Percentiles rank a stretch among this genome's conserved stretches.
Conservation (phyloP, 2,113 vertebrate genomes). For the Lethenteron reissneri region DNA sequence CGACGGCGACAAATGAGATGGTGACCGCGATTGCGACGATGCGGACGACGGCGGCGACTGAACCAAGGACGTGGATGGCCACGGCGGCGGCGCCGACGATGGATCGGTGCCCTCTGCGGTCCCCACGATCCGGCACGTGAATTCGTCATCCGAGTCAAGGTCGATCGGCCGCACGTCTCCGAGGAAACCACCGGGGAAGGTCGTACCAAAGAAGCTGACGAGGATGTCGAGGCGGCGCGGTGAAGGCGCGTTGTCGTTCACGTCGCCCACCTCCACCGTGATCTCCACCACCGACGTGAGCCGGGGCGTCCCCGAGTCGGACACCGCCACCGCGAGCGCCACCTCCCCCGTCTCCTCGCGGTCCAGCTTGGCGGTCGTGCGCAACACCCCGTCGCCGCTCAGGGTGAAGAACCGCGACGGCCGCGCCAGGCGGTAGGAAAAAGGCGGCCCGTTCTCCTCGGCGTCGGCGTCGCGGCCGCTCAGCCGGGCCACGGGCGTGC, state of each 20-base stretch:
- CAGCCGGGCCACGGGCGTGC: slow-evolving; percentile 45
- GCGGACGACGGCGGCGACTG: too few relatives aligned
- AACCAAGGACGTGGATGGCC: too few relatives aligned
- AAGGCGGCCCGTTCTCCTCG: slow-evolving; percentile 77
- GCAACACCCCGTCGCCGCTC: slow-evolving; percentile 44
- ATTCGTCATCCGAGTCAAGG: slow-evolving; percentile 60
- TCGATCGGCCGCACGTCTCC: slow-evolving; percentile 68
- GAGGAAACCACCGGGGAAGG: slow-evolving; percentile 64
- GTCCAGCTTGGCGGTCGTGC: slow-evolving; percentile 67
- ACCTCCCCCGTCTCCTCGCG: slow-evolving; percentile 73
- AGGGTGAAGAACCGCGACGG: slow-evolving; percentile 50
- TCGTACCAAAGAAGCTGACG: slow-evolving; percentile 65
- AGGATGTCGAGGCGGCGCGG: slow-evolving; percentile 63
- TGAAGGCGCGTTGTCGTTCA: slow-evolving; percentile 85
- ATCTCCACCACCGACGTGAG: slow-evolving; percentile 91
- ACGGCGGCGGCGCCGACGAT: too few relatives aligned
- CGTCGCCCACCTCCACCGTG: slow-evolving; percentile 53
- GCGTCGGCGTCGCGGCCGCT: slow-evolving; percentile 58
- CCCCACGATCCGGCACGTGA: slow-evolving; percentile 45
- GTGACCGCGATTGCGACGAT: too few relatives aligned
- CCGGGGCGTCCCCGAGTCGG: slow-evolving; percentile 67
- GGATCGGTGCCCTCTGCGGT: too few relatives aligned
- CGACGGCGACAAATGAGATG: too few relatives aligned
- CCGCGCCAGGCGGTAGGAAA: slow-evolving; percentile 37
- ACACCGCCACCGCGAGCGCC: slow-evolving; percentile 55